Evolutionary conservation across 2,888 invertebrate species (phyloP), one percentile per base, ranked within the genome.

Genomic region (Molorchus minor): DNA sequence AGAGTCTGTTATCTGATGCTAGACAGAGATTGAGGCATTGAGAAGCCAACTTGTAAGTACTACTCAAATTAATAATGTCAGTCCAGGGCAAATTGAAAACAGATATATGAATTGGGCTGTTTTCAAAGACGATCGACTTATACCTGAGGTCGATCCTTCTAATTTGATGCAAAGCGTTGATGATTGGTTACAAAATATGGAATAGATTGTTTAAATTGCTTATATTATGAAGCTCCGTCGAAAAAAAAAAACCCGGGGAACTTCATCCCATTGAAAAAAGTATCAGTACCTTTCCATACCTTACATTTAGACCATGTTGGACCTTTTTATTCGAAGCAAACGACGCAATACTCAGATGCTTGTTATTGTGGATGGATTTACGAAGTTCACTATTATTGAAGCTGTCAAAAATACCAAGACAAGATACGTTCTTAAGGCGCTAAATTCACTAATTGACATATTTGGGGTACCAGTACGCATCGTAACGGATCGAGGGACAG

Each of bases 321-420:
- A 8, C 8, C 25, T 8, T 5, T 25, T 25, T 25, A 25, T 25
- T 5, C 3, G 8, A 25, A 5, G 4, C 8, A 25, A 25, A 8
- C 25, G 25, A 25, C 3, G 8, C 25, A 25, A 25, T 25, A 25
- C 25, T 25, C 25, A 25, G 25, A 3, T 25, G 8, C 8, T 25
- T 5, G 25, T 25, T 25, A 8, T 71, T 0, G 66, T 76, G 0
- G 71, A 74, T 20, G 70, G 44, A 0, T 73, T 74, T 38, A 74
- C 72, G 0, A 73, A 75, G 33, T 72, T 66, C 25, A 58, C 58
- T 1, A 49, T 74, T 4, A 16, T 74, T 1, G 68, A 74, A 47
- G 47, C 71, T 0, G 44, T 45, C 5, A 3, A 8, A 25, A 25
- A 25, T 25, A 25, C 25, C 4, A 25, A 25, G 8, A 5, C 25